Percentiles rank a stretch among this genome's conserved stretches.
Evolutionary conservation across 1,140 invertebrate genomes (phyloP).

Genomic region (Ceratosolen solmsi): DNA sequence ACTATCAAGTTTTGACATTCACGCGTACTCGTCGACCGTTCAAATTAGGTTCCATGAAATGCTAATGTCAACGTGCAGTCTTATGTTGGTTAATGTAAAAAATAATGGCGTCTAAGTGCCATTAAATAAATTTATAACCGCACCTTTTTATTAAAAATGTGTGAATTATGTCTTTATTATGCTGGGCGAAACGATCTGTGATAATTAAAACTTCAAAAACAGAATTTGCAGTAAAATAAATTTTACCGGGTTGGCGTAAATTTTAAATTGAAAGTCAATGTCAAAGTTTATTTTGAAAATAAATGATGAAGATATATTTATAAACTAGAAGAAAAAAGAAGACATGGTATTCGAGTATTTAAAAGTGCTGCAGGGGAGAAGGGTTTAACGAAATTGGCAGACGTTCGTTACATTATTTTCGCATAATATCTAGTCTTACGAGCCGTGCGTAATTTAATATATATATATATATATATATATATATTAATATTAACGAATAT

Average conservation of each 20-base stretch:
- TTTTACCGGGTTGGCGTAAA: not conserved
- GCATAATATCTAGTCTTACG: not conserved
- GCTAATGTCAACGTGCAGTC: not conserved
- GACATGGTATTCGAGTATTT: not conserved
- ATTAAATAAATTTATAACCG: slow-evolving; percentile 42
- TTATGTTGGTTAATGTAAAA: not conserved
- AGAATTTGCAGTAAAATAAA: slow-evolving; percentile 9
- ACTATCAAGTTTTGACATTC: not conserved
- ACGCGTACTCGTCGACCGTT: too few species aligned
- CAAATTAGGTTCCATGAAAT: too few species aligned
- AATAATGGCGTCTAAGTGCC: slow-evolving; percentile 23
- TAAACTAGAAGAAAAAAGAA: slow-evolving; percentile 1
- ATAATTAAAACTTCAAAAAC: slow-evolving; percentile 22
- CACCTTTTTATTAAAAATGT: slow-evolving; percentile 30
- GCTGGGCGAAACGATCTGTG: not conserved
- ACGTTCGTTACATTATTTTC: not conserved
- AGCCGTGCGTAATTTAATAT: not conserved
- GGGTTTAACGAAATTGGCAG: not conserved
- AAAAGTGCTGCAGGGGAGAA: too few species aligned
- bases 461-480: too few species aligned
- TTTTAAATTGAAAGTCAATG: slow-evolving; percentile 16
- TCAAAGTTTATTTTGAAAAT: not conserved
- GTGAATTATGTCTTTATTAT: slow-evolving; percentile 48
- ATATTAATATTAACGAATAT: too few species aligned
- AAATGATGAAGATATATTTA: not conserved